These are phyloP conservation scores for Apteryx owenii DNA, from an alignment of 2,113 vertebrate genomes.

Conservation along the genomic window DNA sequence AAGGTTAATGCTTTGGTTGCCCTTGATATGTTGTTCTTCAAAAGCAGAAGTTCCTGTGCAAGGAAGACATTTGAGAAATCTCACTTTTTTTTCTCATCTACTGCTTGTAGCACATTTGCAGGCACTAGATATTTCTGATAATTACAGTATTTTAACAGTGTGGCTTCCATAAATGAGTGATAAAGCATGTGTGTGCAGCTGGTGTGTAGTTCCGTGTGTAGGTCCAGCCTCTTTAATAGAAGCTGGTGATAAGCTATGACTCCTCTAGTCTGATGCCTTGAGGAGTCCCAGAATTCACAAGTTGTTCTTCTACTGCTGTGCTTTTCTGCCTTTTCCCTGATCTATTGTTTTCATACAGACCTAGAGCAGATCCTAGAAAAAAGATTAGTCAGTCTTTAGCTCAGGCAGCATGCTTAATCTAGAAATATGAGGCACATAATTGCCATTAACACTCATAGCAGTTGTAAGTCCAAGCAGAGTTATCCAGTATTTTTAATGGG, in stretches of 20 bases:
- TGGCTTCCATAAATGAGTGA: not conserved
- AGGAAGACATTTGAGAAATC: not conserved
- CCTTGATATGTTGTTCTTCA: fast-evolving
- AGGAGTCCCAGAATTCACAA: not conserved
- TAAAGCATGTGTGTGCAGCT: not conserved
- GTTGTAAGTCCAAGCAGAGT: not conserved
- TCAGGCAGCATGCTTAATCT: not conserved
- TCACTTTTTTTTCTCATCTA: not conserved
- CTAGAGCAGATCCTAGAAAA: not conserved
- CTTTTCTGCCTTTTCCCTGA: not conserved
- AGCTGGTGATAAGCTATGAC: not conserved
- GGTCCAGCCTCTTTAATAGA: not conserved
- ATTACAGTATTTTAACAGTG: not conserved
- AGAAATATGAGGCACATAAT: not conserved
- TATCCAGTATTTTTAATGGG: not conserved
- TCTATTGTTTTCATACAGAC: not conserved
- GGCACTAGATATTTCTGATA: not conserved
- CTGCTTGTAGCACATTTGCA: not conserved
- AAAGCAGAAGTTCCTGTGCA: fast-evolving
- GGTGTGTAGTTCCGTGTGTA: not conserved
- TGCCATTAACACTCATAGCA: not conserved
- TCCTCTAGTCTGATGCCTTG: not conserved
- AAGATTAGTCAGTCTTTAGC: not conserved
- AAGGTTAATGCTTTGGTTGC: not conserved
- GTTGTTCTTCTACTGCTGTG: not conserved